Conservation (phyloP, 2,888 invertebrate species). For the Cephus rjabovi region DNA sequence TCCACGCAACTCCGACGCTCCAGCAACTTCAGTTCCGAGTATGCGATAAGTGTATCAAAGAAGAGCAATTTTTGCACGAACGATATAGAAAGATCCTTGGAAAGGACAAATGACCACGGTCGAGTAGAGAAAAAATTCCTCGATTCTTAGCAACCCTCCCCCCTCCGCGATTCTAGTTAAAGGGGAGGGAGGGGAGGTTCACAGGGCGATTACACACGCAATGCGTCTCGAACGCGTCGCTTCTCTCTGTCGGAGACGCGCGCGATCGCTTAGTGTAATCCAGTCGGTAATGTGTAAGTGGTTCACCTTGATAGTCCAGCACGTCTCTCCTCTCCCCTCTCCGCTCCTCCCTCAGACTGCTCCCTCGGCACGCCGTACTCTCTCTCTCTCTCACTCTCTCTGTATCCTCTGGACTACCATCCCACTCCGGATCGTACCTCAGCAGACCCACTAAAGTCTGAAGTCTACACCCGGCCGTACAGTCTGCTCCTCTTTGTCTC, state of each 20-base stretch:
- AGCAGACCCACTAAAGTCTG: background rate
- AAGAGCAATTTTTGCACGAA: background rate
- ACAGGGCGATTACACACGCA: slow-evolving; percentile 14
- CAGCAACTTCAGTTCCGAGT: background rate
- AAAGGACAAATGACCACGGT: background rate
- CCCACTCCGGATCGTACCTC: slow-evolving; percentile 5
- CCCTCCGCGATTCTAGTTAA: slow-evolving; percentile 14
- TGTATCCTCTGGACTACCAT: slow-evolving; percentile 13
- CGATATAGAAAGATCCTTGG: background rate
- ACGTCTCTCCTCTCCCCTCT: slow-evolving; percentile 44
- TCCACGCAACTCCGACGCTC: background rate
- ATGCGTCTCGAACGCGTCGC: slow-evolving; percentile 33
- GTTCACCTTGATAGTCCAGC: slow-evolving; percentile 59
- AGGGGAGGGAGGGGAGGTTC: background rate
- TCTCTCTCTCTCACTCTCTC: slow-evolving; percentile 19
- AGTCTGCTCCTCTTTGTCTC: slow-evolving; percentile 10
- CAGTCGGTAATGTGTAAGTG: slow-evolving; percentile 63
- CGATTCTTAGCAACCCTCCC: background rate
- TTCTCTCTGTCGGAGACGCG: slow-evolving; percentile 41
- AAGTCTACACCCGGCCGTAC: background rate
- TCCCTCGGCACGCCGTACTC: slow-evolving; percentile 27
- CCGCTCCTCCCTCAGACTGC: slow-evolving; percentile 34
- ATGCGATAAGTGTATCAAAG: background rate
- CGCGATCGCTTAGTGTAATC: slow-evolving; percentile 63
- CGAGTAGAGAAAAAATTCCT: background rate